Evolutionary conservation across 92 coral and sea anemone genomes (phyloP).

Genomic region (Zoanthus sociatus): DNA sequence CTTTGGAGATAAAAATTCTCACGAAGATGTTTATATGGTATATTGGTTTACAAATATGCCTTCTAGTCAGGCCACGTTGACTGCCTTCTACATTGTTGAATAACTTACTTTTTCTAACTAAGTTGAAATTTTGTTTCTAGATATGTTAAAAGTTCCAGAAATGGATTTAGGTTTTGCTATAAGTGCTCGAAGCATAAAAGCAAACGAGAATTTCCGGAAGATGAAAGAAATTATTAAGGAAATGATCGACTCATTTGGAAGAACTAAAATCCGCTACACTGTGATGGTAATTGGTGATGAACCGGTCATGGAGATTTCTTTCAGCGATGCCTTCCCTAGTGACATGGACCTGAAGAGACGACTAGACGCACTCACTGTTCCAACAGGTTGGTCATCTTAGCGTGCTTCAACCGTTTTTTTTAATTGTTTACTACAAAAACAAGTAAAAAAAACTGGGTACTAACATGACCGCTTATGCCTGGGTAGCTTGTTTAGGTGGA

Average conservation of each 20-base stretch:
- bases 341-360: slow-evolving; percentile 6
- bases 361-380: not conserved
- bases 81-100: not conserved
- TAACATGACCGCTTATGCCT: no score
- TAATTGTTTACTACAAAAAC: no score
- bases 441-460: no score
- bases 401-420: no score
- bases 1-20: no score
- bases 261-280: slow-evolving; percentile 59
- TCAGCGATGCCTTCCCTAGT: slow-evolving; percentile 15
- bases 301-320: not conserved
- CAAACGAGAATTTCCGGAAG: slow-evolving; percentile 59
- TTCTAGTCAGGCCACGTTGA: no score
- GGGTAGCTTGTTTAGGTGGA: no score
- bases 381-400: not conserved
- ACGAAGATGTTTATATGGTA: no score
- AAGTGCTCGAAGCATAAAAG: slow-evolving; percentile 64
- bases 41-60: no score
- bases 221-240: slow-evolving; percentile 78
- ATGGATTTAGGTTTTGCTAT: slow-evolving; percentile 80
- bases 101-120: not conserved
- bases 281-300: slow-evolving; percentile 27
- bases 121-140: not conserved
- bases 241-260: slow-evolving; percentile 68
- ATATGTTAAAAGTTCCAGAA: slow-evolving; percentile 39